These are phyloP conservation scores for Xyrauchen texanus DNA, from an alignment of 2,113 vertebrate genomes.

Conservation along the genomic window DNA sequence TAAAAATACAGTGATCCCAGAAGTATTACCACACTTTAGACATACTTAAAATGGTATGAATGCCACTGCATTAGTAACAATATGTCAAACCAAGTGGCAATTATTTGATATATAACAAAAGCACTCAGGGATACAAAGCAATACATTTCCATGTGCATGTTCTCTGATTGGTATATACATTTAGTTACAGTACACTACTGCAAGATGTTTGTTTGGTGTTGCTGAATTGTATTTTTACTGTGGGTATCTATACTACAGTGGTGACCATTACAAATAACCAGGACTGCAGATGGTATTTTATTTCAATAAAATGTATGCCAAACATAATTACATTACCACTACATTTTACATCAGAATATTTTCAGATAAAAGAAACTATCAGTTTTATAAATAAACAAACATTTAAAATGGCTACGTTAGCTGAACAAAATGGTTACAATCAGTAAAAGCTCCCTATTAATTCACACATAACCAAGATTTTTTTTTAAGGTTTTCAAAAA, in stretches of 20 bases:
- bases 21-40: too few species aligned
- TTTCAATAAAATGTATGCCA: not conserved
- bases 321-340: not conserved
- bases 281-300: not conserved
- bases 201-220: not conserved
- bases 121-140: too few species aligned
- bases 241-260: not conserved
- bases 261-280: not conserved
- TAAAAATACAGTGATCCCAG: too few species aligned
- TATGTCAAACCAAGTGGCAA: too few species aligned
- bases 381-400: not conserved
- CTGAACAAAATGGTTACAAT: not conserved
- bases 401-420: not conserved
- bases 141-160: not conserved
- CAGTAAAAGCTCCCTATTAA: not conserved
- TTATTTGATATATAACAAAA: too few species aligned
- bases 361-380: not conserved
- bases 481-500: not conserved
- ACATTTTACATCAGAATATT: not conserved
- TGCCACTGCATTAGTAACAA: too few species aligned
- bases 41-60: too few species aligned
- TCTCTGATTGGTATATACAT: not conserved
- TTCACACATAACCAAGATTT: not conserved
- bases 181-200: not conserved
- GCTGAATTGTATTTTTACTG: not conserved